A percentile compares a stretch with the other conserved stretches of the same genome.
Conservation (phyloP, 1,140 invertebrate species). For the Harpegnathos saltator region DNA sequence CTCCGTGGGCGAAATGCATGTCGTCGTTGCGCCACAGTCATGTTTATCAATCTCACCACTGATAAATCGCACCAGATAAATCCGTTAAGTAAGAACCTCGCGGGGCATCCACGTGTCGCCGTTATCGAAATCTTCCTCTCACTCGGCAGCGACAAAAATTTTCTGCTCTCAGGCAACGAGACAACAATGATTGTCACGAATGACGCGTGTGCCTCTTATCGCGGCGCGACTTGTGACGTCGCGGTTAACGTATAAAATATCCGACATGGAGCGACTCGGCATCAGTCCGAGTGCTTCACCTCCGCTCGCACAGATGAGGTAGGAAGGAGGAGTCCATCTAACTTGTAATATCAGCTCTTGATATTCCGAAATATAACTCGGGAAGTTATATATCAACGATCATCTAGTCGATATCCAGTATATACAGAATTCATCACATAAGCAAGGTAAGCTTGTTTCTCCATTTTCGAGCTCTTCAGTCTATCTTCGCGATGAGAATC, state of each 20-base stretch:
- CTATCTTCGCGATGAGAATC: no score
- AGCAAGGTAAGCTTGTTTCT: slow-evolving; percentile 64
- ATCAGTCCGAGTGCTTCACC: slow-evolving; percentile 62
- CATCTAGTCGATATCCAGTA: slow-evolving; percentile 65
- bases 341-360: background rate
- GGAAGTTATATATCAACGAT: slow-evolving; percentile 63
- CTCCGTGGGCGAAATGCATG: slow-evolving; percentile 12
- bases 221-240: slow-evolving; percentile 61
- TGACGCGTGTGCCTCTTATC: slow-evolving; percentile 68
- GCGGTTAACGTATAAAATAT: slow-evolving; percentile 75
- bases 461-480: background rate
- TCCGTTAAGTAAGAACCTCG: background rate
- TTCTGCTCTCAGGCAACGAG: background rate
- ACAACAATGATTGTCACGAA: slow-evolving; percentile 53
- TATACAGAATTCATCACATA: slow-evolving; percentile 7
- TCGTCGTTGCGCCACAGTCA: background rate
- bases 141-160: background rate
- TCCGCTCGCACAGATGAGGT: slow-evolving; percentile 47
- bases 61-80: slow-evolving; percentile 19
- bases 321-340: background rate
- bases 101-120: background rate
- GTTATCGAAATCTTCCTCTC: slow-evolving; percentile 6
- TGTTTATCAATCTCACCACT: slow-evolving; percentile 29
- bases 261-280: background rate
- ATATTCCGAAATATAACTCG: slow-evolving; percentile 56